Evolutionary conservation across 2,797 vertebrate genomes (phyloP), one percentile per base, ranked within the genome.

Genomic region (Nasua narica): DNA sequence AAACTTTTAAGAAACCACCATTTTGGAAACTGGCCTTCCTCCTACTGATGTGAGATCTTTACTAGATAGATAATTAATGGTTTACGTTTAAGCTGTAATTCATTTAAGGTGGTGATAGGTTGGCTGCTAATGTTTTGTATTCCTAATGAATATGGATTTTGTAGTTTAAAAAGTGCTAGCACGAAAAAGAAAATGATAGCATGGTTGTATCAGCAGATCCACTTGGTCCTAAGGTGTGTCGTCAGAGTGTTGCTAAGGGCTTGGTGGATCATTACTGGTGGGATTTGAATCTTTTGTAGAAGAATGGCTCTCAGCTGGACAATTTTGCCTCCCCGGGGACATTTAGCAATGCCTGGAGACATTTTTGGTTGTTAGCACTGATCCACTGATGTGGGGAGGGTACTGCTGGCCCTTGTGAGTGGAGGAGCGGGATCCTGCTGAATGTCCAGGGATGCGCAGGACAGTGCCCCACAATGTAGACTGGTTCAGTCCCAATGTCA

Each of bases 241-340:
- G 78, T 72, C 62, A 29, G 58, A 35, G 32, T 35, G 35, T 72
- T 65, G 52, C 37, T 37, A 7, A 37, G 56, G 56, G 27, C n/a
- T 35, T 14, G 35, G 19, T n/a, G 27, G 43, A 5, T 72, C 37
- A 1, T 83, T n/a, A 23, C 18, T 19, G 11, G 46, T 52, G 65
- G 46, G 54, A 35, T 92, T 87, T 82, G 48, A 84, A n/a, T 60
- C 90, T 94, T 85, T 2, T 65, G 8, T 50, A 50, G 18, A 83
- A 27, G 2, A n/a, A 67, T 60, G 37, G 16, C 76, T 91, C 50
- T 91, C 10, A 23, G 1, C 27, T 15, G 11, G 48, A 27, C 0
- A 1, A 0, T 27, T 48, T 78, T 76, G 43, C 37, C 62, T 90
- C 9, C 23, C n/a, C 6, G 23, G 18, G 46, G 25, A 77, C 18